Conservation (phyloP, 2,797 vertebrate species). For the Smutsia gigantea region DNA sequence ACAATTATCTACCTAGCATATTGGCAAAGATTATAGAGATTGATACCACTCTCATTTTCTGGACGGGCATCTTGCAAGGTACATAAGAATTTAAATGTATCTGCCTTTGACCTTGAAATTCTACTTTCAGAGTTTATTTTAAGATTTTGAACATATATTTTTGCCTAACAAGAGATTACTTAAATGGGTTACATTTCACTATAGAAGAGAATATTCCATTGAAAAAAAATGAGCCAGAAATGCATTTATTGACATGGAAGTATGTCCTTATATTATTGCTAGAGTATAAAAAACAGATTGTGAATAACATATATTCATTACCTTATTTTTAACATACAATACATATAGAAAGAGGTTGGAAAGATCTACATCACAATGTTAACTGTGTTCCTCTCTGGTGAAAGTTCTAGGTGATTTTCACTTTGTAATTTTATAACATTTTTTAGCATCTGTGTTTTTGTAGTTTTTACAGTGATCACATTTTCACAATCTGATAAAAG, state of each 20-base stretch:
- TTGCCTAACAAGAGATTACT: neutral
- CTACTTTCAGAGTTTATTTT: slow-evolving; percentile 34
- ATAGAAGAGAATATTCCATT: neutral
- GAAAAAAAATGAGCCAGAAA: slow-evolving; percentile 19
- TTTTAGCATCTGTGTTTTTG: neutral
- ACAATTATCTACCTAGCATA: neutral
- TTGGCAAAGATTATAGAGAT: neutral
- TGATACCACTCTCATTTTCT: neutral
- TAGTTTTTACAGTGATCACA: neutral
- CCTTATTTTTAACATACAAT: neutral
- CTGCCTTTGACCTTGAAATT: slow-evolving; percentile 17
- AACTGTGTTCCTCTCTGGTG: neutral
- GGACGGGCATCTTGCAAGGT: neutral
- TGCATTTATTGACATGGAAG: neutral
- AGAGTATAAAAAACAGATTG: neutral
- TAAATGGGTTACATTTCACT: neutral
- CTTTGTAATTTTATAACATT: neutral
- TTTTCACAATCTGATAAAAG: slow-evolving; percentile 40
- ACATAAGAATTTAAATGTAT: neutral
- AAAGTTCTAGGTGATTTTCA: slow-evolving; percentile 12
- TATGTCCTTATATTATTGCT: neutral
- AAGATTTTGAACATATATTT: neutral
- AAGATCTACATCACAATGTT: neutral
- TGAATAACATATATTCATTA: neutral
- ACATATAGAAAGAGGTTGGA: neutral